Evolutionary conservation across 2,888 invertebrate genomes (phyloP).

Genomic region (Rhaphigaster nebulosa): DNA sequence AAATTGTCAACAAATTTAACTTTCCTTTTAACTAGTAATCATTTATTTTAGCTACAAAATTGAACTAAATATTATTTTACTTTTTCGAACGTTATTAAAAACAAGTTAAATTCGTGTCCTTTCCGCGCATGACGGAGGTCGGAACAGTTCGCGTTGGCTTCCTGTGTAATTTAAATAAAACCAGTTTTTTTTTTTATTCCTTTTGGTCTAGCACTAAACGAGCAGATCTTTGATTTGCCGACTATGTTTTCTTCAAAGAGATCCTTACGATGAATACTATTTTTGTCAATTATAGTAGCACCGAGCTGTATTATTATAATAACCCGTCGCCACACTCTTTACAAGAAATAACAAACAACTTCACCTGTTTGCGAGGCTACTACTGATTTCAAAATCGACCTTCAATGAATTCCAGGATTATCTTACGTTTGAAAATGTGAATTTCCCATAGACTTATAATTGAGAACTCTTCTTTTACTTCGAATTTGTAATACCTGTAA

Average conservation of each 20-base stretch:
- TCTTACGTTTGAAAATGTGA: background rate
- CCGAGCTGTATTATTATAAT: background rate
- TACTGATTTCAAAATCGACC: background rate
- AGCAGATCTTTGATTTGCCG: background rate
- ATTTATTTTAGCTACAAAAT: background rate
- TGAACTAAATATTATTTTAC: background rate
- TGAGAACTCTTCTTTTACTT: too few species aligned
- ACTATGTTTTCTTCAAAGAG: background rate
- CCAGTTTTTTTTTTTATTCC: background rate
- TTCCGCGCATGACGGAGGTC: background rate
- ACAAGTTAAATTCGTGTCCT: background rate
- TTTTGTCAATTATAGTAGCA: background rate
- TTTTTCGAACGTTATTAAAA: background rate
- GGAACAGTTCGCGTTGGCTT: background rate
- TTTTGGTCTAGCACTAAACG: background rate
- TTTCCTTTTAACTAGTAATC: too few species aligned
- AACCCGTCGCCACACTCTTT: background rate
- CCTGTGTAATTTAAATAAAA: constrained; percentile 30
- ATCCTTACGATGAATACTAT: background rate
- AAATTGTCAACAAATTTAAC: too few species aligned
- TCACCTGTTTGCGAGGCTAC: background rate
- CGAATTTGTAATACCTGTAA: too few species aligned
- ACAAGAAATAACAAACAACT: background rate
- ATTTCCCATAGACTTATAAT: background rate
- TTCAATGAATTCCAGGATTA: background rate